phyloP scores from a whole-genome alignment of 2,113 vertebrate species.

The Conger conger region DNA sequence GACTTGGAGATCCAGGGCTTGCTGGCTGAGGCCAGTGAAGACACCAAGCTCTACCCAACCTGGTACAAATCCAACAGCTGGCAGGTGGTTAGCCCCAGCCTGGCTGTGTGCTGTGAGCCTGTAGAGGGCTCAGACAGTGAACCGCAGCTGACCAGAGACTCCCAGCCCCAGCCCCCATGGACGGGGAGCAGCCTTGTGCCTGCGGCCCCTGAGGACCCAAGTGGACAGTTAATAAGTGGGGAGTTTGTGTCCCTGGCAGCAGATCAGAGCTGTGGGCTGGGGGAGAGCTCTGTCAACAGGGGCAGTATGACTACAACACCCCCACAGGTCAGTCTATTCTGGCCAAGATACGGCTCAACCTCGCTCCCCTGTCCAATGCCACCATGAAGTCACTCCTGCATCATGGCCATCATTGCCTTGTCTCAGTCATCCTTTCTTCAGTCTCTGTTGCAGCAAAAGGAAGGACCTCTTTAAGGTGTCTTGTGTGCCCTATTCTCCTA shows the following conservation, averaged over 20 bases:
- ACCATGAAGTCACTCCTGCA: slow-evolving; percentile 34
- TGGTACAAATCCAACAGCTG: slow-evolving; percentile 44
- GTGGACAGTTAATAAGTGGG: slow-evolving; percentile 14
- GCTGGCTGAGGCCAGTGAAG: slow-evolving; percentile 35
- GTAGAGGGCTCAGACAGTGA: neutral
- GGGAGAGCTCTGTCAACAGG: slow-evolving; percentile 14
- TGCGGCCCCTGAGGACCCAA: neutral
- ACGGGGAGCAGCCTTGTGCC: neutral
- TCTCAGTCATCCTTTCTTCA: neutral
- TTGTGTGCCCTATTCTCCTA: neutral
- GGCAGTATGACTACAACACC: slow-evolving; percentile 16
- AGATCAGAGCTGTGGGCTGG: neutral
- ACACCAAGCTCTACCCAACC: slow-evolving; percentile 38
- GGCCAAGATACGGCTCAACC: slow-evolving; percentile 17
- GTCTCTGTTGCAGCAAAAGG: slow-evolving; percentile 9
- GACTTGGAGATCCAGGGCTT: slow-evolving; percentile 28
- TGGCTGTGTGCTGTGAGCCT: neutral
- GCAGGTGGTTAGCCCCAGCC: neutral
- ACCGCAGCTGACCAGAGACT: neutral
- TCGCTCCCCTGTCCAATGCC: neutral
- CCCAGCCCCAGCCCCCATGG: slow-evolving; percentile 5
- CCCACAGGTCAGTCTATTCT: slow-evolving; percentile 56
- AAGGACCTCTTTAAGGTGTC: slow-evolving; percentile 23
- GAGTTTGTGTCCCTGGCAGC: slow-evolving; percentile 12
- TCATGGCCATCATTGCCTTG: slow-evolving; percentile 31